These are phyloP conservation scores for Ammodytes marinus DNA, from an alignment of 2,113 vertebrate species.

Conservation along the genomic window DNA sequence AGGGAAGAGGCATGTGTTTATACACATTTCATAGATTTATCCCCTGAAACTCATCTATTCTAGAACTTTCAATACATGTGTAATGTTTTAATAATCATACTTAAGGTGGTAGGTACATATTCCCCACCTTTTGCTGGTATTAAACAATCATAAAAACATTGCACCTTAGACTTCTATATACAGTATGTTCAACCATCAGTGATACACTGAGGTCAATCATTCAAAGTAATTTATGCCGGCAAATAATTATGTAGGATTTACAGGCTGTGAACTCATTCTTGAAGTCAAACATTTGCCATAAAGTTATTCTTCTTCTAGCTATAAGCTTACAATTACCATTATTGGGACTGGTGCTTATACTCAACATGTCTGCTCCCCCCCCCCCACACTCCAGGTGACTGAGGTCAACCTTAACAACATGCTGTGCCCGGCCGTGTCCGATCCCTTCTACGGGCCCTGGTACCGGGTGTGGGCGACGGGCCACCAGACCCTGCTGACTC, in stretches of 20 bases:
- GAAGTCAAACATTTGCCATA: constrained; percentile 11
- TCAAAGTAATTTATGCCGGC: neutral
- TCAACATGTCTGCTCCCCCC: neutral
- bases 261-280: constrained; percentile 1
- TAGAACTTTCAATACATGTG: no score
- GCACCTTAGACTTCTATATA: no score
- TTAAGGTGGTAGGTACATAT: no score
- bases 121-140: neutral
- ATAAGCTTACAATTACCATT: neutral
- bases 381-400: constrained; percentile 85
- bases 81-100: no score
- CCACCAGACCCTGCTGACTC: constrained; percentile 96
- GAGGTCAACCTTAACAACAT: constrained; percentile 99
- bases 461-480: constrained; percentile 96
- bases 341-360: neutral
- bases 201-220: neutral
- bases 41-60: no score
- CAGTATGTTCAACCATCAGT: neutral
- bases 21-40: no score
- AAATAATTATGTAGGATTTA: constrained; percentile 12
- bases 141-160: neutral
- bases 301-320: constrained; percentile 5
- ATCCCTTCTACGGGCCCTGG: constrained; percentile 98
- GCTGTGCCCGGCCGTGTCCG: constrained; percentile 97
- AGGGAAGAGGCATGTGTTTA: no score